Evolutionary conservation across 2,113 vertebrate species (phyloP).

Genomic region (Isurus oxyrinchus): DNA sequence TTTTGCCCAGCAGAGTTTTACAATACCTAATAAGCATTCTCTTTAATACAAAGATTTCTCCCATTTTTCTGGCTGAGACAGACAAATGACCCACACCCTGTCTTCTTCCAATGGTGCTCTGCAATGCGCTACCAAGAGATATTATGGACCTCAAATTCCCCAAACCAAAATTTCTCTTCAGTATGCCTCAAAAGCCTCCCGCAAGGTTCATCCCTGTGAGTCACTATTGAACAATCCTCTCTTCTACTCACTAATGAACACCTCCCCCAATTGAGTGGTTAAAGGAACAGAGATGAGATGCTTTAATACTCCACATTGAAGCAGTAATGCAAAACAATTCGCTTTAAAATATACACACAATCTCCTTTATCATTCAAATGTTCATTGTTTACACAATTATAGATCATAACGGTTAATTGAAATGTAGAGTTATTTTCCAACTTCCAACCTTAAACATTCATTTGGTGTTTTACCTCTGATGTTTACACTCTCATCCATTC

Average conservation of each 20-base stretch:
- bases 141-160: not conserved
- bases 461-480: not conserved
- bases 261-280: conserved; percentile 10
- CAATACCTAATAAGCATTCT: not conserved
- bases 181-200: not conserved
- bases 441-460: not conserved
- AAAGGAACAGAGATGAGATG: not conserved
- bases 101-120: not conserved
- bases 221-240: not conserved
- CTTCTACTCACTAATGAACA: not conserved
- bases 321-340: not conserved
- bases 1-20: not conserved
- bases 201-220: not conserved
- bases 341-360: not conserved
- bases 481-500: not conserved
- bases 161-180: not conserved
- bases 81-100: not conserved
- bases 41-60: not conserved
- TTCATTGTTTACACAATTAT: not conserved
- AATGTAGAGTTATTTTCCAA: not conserved
- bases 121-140: not conserved
- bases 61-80: not conserved
- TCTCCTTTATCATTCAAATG: not conserved
- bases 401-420: not conserved
- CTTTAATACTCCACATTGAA: not conserved